Percentiles rank a stretch among this genome's conserved stretches.
phyloP scores from a whole-genome alignment of 2,113 vertebrate species.

The Junco hyemalis region DNA sequence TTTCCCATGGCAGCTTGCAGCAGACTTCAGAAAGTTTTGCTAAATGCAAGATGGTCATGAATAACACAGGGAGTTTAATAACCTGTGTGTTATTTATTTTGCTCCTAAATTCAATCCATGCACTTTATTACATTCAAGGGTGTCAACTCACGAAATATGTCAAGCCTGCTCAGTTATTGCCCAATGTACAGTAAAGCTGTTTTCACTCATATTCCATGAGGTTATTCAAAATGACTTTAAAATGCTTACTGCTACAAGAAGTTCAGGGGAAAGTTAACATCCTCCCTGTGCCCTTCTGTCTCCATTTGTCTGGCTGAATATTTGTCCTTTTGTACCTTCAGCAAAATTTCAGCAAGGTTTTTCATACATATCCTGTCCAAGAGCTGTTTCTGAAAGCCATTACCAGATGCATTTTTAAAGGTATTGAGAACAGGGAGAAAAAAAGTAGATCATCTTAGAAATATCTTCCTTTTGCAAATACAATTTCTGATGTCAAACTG shows the following conservation, averaged over 20 bases:
- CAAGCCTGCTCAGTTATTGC: constrained; percentile 24
- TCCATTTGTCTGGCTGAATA: constrained; percentile 18
- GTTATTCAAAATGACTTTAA: constrained; percentile 56
- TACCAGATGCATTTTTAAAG: constrained; percentile 14
- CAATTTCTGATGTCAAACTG: background rate
- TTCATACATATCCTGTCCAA: background rate
- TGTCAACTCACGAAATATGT: constrained; percentile 38
- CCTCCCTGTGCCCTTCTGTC: constrained; percentile 1
- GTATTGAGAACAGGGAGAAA: background rate
- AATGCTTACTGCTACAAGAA: constrained; percentile 19
- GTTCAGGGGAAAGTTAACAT: constrained; percentile 20
- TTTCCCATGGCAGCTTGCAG: constrained; percentile 8
- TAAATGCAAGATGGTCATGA: constrained; percentile 49
- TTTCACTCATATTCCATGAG: constrained; percentile 10
- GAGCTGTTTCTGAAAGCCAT: constrained; percentile 24
- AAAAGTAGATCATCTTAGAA: background rate
- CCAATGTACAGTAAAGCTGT: background rate
- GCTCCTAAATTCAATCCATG: constrained; percentile 37
- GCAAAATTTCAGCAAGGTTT: background rate
- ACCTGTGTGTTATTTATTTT: constrained; percentile 52
- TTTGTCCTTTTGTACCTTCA: constrained; percentile 42
- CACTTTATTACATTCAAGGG: constrained; percentile 36
- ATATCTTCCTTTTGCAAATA: background rate
- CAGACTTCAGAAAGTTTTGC: constrained; percentile 31
- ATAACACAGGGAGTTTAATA: constrained; percentile 29